Conservation (phyloP, 2,888 invertebrate species). For the Chloroclysta siterata region DNA sequence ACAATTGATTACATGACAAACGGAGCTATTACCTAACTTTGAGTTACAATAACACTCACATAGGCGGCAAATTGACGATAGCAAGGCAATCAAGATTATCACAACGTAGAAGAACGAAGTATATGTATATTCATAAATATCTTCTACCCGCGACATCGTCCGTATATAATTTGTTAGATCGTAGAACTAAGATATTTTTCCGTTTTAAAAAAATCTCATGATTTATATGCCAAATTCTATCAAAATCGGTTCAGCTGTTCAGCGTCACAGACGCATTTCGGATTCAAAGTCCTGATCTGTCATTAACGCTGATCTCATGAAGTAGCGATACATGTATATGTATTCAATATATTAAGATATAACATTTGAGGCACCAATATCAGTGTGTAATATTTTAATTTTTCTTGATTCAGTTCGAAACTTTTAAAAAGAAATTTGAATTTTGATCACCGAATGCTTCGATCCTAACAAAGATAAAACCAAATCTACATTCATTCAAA, state of each 20-base stretch:
- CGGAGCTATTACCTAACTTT: slow-evolving; percentile 29
- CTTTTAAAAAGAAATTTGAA: slow-evolving; percentile 3
- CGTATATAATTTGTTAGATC: background rate
- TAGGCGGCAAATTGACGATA: slow-evolving; percentile 25
- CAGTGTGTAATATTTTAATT: background rate
- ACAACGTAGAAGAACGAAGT: slow-evolving; percentile 10
- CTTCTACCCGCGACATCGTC: background rate
- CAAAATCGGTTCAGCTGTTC: background rate
- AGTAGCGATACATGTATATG: background rate
- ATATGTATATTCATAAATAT: background rate
- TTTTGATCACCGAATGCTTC: slow-evolving; percentile 11
- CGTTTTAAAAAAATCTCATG: too few relatives aligned
- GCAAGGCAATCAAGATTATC: slow-evolving; percentile 14
- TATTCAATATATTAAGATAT: background rate
- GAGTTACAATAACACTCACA: slow-evolving; percentile 21
- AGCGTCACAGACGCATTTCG: background rate
- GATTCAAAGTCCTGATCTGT: background rate
- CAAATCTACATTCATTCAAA: slow-evolving; percentile 22
- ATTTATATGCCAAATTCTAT: background rate
- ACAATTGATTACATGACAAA: slow-evolving; percentile 6
- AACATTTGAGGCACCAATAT: background rate
- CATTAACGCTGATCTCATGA: background rate
- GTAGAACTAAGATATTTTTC: background rate
- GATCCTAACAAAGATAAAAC: slow-evolving; percentile 16
- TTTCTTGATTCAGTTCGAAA: background rate